Percentiles rank a stretch among this genome's conserved stretches.
These are phyloP conservation scores for Rotaria macrura DNA, from an alignment of 2,888 invertebrate genomes.

Conservation along the genomic window DNA sequence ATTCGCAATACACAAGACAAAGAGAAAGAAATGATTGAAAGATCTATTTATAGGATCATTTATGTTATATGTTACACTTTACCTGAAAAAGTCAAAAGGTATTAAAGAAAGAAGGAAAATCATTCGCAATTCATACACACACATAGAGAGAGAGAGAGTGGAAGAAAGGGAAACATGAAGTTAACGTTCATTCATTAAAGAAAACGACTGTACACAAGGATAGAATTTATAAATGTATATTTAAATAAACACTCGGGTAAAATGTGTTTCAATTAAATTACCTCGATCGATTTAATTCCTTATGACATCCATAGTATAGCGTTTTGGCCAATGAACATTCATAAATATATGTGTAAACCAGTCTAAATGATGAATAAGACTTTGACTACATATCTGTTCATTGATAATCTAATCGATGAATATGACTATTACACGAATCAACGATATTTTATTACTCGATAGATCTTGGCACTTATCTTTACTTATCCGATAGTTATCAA, in stretches of 20 bases:
- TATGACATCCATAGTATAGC: not conserved
- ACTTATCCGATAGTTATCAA: slow-evolving; percentile 48
- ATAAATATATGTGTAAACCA: too few relatives aligned
- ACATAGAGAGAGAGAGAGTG: too few relatives aligned
- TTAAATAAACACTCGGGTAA: too few relatives aligned
- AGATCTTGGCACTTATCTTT: slow-evolving; percentile 51
- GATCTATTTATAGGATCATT: not conserved
- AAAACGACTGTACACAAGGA: not conserved
- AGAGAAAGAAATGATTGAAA: not conserved
- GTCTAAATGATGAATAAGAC: too few relatives aligned
- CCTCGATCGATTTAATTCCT: not conserved
- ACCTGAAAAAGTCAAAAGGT: not conserved
- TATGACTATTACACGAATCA: too few relatives aligned
- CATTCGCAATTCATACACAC: too few relatives aligned
- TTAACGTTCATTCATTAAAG: not conserved
- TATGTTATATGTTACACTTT: not conserved
- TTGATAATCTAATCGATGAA: too few relatives aligned
- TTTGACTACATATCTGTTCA: too few relatives aligned
- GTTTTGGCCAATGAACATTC: too few relatives aligned
- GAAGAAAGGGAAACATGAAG: not conserved
- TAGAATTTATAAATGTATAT: too few relatives aligned
- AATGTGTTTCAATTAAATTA: not conserved
- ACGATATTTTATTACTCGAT: slow-evolving; percentile 43
- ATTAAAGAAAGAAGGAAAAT: not conserved
- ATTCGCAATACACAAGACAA: not conserved